phyloP scores from a whole-genome alignment of 2,888 invertebrate genomes.

The Polyommatus icarus region DNA sequence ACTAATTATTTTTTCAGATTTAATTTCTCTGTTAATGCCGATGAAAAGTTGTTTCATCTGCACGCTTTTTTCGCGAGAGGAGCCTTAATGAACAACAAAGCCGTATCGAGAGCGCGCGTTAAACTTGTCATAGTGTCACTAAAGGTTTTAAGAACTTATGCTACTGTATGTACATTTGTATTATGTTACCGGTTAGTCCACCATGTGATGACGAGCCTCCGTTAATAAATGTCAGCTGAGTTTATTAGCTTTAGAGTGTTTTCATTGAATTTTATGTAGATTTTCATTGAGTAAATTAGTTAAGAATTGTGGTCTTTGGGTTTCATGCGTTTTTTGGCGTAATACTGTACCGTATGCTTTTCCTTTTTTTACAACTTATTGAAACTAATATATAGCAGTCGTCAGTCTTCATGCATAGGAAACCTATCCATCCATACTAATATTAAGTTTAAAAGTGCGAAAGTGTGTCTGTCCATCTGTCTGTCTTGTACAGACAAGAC shows the following conservation, averaged over 20 bases:
- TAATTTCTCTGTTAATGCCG: no score
- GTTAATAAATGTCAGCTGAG: neutral
- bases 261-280: neutral
- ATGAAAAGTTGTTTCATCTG: no score
- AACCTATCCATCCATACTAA: no score
- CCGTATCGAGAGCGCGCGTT: neutral
- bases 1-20: no score
- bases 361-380: no score
- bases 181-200: slow-evolving; percentile 59
- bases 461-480: no score
- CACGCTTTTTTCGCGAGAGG: no score
- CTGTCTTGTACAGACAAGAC: no score
- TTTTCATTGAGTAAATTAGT: neutral
- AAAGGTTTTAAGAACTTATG: neutral
- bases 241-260: neutral
- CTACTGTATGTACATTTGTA: neutral
- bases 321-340: neutral
- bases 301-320: neutral
- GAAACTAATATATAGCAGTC: no score
- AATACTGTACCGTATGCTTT: neutral
- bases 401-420: no score
- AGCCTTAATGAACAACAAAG: neutral
- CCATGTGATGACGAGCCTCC: slow-evolving; percentile 60
- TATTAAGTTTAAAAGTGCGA: no score
- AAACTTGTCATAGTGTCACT: neutral